These are phyloP conservation scores for Chorisops tibialis DNA, from an alignment of 2,888 invertebrate genomes.

Conservation along the genomic window DNA sequence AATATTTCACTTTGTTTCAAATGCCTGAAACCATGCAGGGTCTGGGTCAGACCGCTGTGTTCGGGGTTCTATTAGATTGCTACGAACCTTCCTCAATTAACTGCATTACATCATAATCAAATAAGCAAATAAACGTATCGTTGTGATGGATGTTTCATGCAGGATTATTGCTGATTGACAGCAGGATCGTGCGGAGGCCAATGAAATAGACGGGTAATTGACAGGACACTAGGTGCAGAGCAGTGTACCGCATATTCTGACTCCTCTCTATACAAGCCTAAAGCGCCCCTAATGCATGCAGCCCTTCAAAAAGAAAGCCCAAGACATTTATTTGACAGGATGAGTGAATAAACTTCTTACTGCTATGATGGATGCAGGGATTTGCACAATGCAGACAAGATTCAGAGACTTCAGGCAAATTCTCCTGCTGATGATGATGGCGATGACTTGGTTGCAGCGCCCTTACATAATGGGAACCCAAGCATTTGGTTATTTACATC, in stretches of 20 bases:
- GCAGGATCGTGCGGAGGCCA: background rate
- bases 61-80: background rate
- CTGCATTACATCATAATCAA: slow-evolving; percentile 32
- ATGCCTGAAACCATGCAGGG: background rate
- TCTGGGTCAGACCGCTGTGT: too few species aligned
- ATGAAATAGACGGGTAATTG: slow-evolving; percentile 8
- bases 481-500: slow-evolving; percentile 5
- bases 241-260: too few species aligned
- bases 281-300: background rate
- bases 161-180: slow-evolving; percentile 19
- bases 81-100: slow-evolving; percentile 26
- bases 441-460: slow-evolving; percentile 11
- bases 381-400: background rate
- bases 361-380: slow-evolving; percentile 19
- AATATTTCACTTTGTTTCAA: background rate
- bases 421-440: slow-evolving; percentile 6
- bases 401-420: slow-evolving; percentile 17
- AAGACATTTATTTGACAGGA: slow-evolving; percentile 25
- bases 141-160: slow-evolving; percentile 15
- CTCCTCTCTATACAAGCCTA: too few species aligned
- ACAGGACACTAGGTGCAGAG: slow-evolving; percentile 4
- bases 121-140: slow-evolving; percentile 28
- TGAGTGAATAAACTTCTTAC: slow-evolving; percentile 16
- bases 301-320: slow-evolving; percentile 2
- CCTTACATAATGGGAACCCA: slow-evolving; percentile 18